A percentile compares a stretch with the other conserved stretches of the same genome.
These are phyloP conservation scores for Tipula unca DNA, from an alignment of 2,888 invertebrate genomes.

Conservation along the genomic window DNA sequence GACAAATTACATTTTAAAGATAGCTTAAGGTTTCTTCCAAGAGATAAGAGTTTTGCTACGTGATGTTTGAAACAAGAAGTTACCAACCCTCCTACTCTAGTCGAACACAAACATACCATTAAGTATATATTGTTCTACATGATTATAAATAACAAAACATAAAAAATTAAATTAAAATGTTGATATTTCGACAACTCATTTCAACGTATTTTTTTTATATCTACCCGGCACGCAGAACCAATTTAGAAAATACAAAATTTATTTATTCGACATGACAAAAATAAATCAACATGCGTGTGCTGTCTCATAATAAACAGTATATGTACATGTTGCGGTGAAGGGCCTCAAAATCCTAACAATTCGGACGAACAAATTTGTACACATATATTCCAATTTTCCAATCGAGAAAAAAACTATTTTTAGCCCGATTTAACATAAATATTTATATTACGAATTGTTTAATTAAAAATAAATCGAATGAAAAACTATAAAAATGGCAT, in stretches of 20 bases:
- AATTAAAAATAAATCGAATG: not conserved
- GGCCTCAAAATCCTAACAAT: not conserved
- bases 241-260: conserved; percentile 2
- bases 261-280: not conserved
- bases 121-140: not conserved
- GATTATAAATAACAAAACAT: not conserved
- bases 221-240: not conserved
- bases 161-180: not conserved
- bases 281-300: not conserved
- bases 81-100: not conserved
- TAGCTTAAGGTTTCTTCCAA: too few relatives aligned
- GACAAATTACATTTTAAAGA: too few relatives aligned
- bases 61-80: too few relatives aligned
- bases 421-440: not conserved
- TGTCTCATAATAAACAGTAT: not conserved
- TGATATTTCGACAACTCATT: not conserved
- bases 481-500: not conserved
- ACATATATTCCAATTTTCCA: not conserved
- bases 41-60: too few relatives aligned
- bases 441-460: not conserved
- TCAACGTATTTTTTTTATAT: not conserved
- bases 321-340: too few relatives aligned
- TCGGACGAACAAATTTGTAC: not conserved
- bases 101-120: not conserved
- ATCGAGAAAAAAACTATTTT: not conserved